Evolutionary conservation across 1,140 invertebrate genomes (phyloP).

Genomic region (Pachypsylla venusta): DNA sequence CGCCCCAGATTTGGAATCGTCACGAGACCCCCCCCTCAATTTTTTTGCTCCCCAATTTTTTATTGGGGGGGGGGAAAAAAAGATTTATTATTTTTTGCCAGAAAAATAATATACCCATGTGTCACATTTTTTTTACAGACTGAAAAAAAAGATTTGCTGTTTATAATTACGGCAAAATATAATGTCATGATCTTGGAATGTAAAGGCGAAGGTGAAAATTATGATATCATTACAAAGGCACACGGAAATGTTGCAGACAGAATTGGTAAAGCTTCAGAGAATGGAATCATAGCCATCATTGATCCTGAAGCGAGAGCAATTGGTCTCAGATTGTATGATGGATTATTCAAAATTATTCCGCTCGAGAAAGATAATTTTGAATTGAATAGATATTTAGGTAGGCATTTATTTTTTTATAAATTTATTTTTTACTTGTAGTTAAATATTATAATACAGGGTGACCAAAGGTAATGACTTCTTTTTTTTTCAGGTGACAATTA

Average conservation of each 20-base stretch:
- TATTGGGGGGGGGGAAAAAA: no score
- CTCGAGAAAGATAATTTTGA: constrained; percentile 85
- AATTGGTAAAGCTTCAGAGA: constrained; percentile 80
- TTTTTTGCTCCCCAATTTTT: no score
- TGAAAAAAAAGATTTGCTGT: constrained; percentile 85
- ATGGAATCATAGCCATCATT: constrained; percentile 86
- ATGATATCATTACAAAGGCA: constrained; percentile 89
- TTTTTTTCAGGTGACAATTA: no score
- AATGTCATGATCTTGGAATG: constrained; percentile 97
- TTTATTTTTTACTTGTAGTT: no score
- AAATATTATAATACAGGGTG: no score
- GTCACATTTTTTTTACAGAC: constrained; percentile 58
- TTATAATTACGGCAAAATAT: constrained; percentile 82
- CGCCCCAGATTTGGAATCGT: no score
- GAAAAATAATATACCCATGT: no score
- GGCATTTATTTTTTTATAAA: no score
- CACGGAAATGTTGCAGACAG: constrained; percentile 91
- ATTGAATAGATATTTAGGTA: no score
- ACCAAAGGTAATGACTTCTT: no score
- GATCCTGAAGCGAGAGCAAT: constrained; percentile 91
- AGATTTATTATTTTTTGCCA: no score
- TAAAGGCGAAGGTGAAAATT: constrained; percentile 49
- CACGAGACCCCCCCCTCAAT: no score
- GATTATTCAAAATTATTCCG: constrained; percentile 91
- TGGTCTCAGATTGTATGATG: constrained; percentile 89